Base-by-base conservation (phyloP, 2,888 invertebrate genomes). In the Neelides folsomi region DNA sequence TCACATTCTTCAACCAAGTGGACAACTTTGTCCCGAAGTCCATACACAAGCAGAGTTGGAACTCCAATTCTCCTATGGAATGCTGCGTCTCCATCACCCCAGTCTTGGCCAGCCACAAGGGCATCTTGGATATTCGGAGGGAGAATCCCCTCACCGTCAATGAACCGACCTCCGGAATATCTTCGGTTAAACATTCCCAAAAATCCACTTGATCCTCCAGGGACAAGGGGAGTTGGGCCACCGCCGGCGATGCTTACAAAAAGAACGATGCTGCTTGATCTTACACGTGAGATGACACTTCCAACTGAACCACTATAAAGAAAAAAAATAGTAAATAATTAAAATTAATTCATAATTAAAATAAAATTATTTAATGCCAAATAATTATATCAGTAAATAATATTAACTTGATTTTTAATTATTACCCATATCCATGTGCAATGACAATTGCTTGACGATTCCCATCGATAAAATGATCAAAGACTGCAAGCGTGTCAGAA, bases 381-480 rank as follows among this genome's bases (percentile, higher is more conserved):
- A 7, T n/a, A 10, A n/a, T 13, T 40, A 40, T 10, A 8, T n/a
- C 7, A n/a, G 7, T 15, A n/a, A 13, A 40, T 40, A 13, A 40
- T n/a, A 13, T 2, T 43, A 20, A 19, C 16, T 9, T 8, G n/a
- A 45, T 27, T 19, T 18, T 4, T 35, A 48, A 39, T 34, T 66
- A 69, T 72, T 72, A 81, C 79, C 81, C 81, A 68, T 80, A 81
- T 42, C 80, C 80, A 69, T 82, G 82, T 10, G 77, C 81, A 54
- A 81, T 76, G 37, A 81, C 66, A 46, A 81, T 74, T 66, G 78
- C 78, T 18, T 10, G 15, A 8, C 48, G 7, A 56, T 69, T 71
- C 59, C 69, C 71, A 53, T 75, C 73, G 51, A 78, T 75, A 64
- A 77, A 80, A 64, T 76, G 74, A 65, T 80, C 78, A 67, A 81